Evolutionary conservation across 92 coral and sea anemone species (phyloP), one percentile per base, ranked within the genome.

Genomic region (Phymanthus crucifer): DNA sequence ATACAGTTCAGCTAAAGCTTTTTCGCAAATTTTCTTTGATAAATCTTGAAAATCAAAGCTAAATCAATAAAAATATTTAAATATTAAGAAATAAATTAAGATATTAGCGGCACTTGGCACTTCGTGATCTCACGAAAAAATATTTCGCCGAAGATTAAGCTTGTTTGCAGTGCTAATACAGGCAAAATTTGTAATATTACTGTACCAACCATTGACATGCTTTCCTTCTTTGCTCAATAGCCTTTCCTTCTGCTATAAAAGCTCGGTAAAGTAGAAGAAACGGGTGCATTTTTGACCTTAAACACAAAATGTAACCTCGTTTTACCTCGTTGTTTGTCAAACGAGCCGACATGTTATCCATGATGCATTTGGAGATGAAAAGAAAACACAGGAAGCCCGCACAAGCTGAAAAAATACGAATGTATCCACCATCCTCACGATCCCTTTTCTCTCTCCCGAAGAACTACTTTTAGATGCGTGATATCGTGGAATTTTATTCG

Each of bases 191-290:
- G 8, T 24, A 1, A 70, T 32, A 13, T 73, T 40, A 36, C 32
- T 80, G 17, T 64, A 86, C 86, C 50, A 77, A 95, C 92, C 94
- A 95, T 58, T 88, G 91, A 50, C 84, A 88, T 14, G 91, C 86
- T 82, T 85, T 84, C 80, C 83, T 90, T 80, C 95, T 91, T 69
- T 87, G 83, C 75, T 92, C 91, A 37, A 93, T 88, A 34, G 92
- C 89, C 78, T 54, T 86, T 35, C 91, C 94, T 84, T 94, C 97
- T 38, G 89, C 94, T 83, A 82, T 87, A 71, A 92, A 94, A 7
- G 97, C 98, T 33, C 89, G 88, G 65, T 85, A 94, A 33, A 94
- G 88, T 68, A 94, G 77, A 3, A 94, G 81, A 43, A 94, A 83
- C 19, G 98, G 91, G 74, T 91, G 91, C 98, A 94, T 94, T 54